Evolutionary conservation across 2,888 invertebrate genomes (phyloP), one percentile per base, ranked within the genome.

Genomic region (Caprella mutica): DNA sequence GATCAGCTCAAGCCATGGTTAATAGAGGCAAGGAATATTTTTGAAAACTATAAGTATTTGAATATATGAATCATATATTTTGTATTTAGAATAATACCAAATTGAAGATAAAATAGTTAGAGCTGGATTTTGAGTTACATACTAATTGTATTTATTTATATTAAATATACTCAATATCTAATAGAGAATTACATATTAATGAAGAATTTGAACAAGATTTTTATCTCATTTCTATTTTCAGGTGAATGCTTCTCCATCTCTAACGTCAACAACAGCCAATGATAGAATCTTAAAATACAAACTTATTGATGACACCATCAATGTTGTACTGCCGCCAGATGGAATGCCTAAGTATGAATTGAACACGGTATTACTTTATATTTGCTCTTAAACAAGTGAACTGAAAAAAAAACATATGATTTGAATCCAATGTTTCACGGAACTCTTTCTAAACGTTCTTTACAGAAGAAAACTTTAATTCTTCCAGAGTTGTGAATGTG

Each of bases 171-270:
- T n/a, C n/a, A n/a, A n/a, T n/a, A n/a, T n/a, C n/a, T n/a, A n/a
- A n/a, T n/a, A n/a, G n/a, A n/a, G n/a, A n/a, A n/a, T n/a, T n/a
- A n/a, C n/a, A n/a, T n/a, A n/a, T n/a, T n/a, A n/a, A n/a, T n/a
- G n/a, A n/a, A n/a, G n/a, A n/a, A n/a, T n/a, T n/a, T n/a, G n/a
- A 8, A 48, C 48, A 21, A 9, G 8, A 12, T 23, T 23, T 8
- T n/a, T 19, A 19, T 14, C 9, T 19, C 8, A n/a, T 51, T 55
- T 6, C n/a, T 63, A 12, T 29, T 67, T 69, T 29, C 66, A 82
- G 81, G 89, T 90, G n/a, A 94, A 94, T 71, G 91, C 94, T 1
- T 94, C 93, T 0, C 94, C 94, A 0, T 92, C 94, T 0, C 73
- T 94, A 61, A 88, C 92, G 1, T 89, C 93, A 0, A 96, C 94